phyloP scores from a whole-genome alignment of 2,888 invertebrate genomes.

The Eupithecia centaureata region DNA sequence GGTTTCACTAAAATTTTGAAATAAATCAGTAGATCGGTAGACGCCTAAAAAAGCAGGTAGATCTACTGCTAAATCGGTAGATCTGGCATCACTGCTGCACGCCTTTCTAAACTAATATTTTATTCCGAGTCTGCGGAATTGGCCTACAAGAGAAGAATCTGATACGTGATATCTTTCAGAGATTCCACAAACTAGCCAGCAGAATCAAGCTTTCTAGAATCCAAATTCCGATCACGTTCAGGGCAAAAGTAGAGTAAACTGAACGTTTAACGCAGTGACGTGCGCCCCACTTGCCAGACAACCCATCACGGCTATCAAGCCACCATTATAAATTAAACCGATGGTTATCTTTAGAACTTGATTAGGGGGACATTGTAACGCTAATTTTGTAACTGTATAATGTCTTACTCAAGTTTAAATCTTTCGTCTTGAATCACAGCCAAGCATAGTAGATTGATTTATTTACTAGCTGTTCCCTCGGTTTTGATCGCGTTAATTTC shows the following conservation, averaged over 20 bases:
- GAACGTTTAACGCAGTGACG: conserved; percentile 55
- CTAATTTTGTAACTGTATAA: conserved; percentile 27
- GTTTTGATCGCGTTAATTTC: too few species aligned
- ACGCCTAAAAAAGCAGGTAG: too few species aligned
- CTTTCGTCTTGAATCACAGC: neutral
- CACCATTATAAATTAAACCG: conserved; percentile 60
- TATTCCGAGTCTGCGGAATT: too few species aligned
- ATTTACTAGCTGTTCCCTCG: neutral
- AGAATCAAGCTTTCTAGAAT: conserved; percentile 32
- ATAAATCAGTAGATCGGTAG: too few species aligned
- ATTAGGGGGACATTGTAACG: conserved; percentile 32
- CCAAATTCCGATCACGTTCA: conserved; percentile 57
- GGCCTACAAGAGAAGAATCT: too few species aligned
- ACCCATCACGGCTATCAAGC: conserved; percentile 55
- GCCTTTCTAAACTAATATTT: too few species aligned
- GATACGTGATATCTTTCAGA: neutral
- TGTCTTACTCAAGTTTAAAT: neutral
- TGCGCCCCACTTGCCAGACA: conserved; percentile 56
- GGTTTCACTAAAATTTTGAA: too few species aligned
- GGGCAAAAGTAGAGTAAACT: conserved; percentile 51
- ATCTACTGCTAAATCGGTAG: too few species aligned
- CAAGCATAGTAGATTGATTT: neutral
- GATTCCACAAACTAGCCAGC: neutral
- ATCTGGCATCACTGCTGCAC: too few species aligned
- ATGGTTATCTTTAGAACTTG: conserved; percentile 46